Evolutionary conservation across 2,888 invertebrate genomes (phyloP), one percentile per base, ranked within the genome.

Genomic region (Muschampia plurimacula): DNA sequence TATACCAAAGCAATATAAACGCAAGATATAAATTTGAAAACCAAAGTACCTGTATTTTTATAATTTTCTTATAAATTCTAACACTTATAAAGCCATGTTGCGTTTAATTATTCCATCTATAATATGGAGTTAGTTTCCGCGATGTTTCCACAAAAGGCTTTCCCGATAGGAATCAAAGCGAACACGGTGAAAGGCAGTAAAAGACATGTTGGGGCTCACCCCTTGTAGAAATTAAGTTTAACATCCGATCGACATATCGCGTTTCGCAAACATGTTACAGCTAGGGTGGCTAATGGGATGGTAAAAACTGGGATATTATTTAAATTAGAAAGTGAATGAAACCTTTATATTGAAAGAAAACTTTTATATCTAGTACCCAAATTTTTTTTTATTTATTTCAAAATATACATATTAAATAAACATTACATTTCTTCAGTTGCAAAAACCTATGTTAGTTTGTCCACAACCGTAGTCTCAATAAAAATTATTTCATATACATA

Each of bases 191-290:
- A 81, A 86, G 88, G 87, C 89, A 83, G 90, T 89, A 89, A 89
- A 89, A 89, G 88, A 86, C 88, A 85, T 86, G 89, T 86, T 83
- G 81, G 78, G 83, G 84, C 76, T 81, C 86, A 88, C 89, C 92
- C 92, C 90, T 91, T 89, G 80, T 85, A 84, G 83, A 89, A 91
- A 92, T 92, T 93, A 92, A 91, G 90, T 90, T 91, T 90, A 91
- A 92, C 93, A 92, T 91, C 90, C 91, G 88, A 91, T 93, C 91
- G 92, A 92, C 91, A 89, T 93, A 92, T 93, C 91, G 89, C 83
- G 86, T 88, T 80, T 80, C 81, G 82, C 79, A 81, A 87, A 87
- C 86, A 86, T 85, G 83, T 88, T 85, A 88, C 86, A 83, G 87
- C 81, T 52, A 67, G 66, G 67, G 52, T 72, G 62, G 7, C 60